Evolutionary conservation across 1,140 invertebrate species (phyloP), one percentile per base, ranked within the genome.

Genomic region (Gryllus bimaculatus): DNA sequence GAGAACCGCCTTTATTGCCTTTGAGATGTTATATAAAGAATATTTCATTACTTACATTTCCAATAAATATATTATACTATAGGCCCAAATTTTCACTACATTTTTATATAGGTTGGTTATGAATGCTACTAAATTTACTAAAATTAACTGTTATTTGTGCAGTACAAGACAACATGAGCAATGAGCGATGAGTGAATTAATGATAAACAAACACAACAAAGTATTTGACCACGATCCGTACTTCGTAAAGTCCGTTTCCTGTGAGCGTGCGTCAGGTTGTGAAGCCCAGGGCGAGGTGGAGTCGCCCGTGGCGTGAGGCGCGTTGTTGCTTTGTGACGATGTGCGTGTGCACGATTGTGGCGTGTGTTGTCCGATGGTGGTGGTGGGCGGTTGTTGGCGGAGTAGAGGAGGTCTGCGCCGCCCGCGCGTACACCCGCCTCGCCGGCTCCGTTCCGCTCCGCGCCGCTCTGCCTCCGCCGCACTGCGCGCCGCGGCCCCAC

Each of bases 71-170:
- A 66, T 66, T 66, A 3, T 3, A 3, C 2, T 66, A 66, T 66
- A 66, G 54, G 54, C 54, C 54, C 54, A 1, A 66, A 66, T 3
- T 66, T 66, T 66, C 7, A 66, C 54, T 66, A 66, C 54, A 66
- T 66, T 66, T 66, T 66, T 66, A 66, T 66, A 66, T 66, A 66
- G 54, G 54, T 66, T n/a, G n/a, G 54, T 1, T 66, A 66, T 66
- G 54, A 66, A 66, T 66, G 54, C 54, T 66, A 66, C 54, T 66
- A 66, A 66, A 66, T 66, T 66, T 66, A 66, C 54, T 66, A 66
- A 66, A 66, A 66, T 66, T 66, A 66, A 66, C 54, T 66, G 54
- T 66, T n/a, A 66, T 66, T 66, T 66, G 54, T 1, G 2, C 2
- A 7, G 7, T 66, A 66, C 54, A 66, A 66, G 54, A 66, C 54